Conservation (phyloP, 2,888 invertebrate species). For the Euzophera pinguis region DNA sequence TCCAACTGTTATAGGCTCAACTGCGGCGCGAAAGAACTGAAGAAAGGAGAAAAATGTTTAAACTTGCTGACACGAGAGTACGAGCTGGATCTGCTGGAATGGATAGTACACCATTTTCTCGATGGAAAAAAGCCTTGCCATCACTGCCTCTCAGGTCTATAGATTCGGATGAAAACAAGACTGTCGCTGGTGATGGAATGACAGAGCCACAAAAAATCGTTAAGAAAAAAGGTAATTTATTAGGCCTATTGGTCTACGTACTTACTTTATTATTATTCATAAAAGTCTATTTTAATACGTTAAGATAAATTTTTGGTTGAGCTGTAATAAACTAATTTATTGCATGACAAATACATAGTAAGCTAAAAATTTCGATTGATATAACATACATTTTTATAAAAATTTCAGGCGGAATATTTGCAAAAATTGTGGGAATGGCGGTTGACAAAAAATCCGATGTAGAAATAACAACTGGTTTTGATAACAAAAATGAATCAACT, state of each 20-base stretch:
- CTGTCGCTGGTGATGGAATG: constrained; percentile 43
- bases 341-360: no score
- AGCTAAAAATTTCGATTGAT: background rate
- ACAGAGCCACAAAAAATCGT: constrained; percentile 40
- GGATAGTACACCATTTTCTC: constrained; percentile 81
- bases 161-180: constrained; percentile 71
- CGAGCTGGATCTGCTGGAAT: constrained; percentile 77
- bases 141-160: constrained; percentile 78
- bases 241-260: no score
- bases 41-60: constrained; percentile 95
- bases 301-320: no score
- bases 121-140: constrained; percentile 85
- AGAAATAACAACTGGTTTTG: constrained; percentile 59
- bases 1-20: constrained; percentile 81
- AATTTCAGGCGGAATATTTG: constrained; percentile 71
- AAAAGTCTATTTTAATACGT: no score
- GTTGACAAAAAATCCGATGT: constrained; percentile 80
- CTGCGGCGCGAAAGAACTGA: constrained; percentile 93
- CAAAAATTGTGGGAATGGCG: constrained; percentile 80
- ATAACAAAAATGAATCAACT: constrained; percentile 28
- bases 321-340: background rate
- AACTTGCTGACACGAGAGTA: constrained; percentile 86
- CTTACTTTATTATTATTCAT: no score
- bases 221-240: constrained; percentile 59
- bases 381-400: constrained; percentile 7